Conservation (phyloP, 2,888 invertebrate genomes). For the Prenolepis imparis region DNA sequence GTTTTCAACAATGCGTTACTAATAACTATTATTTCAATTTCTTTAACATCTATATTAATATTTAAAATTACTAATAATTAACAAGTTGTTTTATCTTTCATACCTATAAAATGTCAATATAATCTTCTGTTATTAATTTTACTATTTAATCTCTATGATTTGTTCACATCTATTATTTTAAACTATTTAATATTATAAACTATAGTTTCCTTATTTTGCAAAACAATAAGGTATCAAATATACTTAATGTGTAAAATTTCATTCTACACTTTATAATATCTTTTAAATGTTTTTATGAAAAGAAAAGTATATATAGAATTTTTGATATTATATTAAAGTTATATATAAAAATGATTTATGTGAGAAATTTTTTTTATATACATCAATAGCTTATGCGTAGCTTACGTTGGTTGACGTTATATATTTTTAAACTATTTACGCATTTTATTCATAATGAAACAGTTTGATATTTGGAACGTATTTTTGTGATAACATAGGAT, state of each 20-base stretch:
- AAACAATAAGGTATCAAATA: neutral
- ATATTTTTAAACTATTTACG: slow-evolving; percentile 6
- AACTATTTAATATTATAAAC: neutral
- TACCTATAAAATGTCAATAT: neutral
- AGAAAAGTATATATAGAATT: neutral
- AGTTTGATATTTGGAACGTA: slow-evolving; percentile 1
- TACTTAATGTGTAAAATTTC: neutral
- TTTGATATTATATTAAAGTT: slow-evolving; percentile 16
- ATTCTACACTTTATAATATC: neutral
- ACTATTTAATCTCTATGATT: neutral
- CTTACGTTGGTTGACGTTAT: neutral
- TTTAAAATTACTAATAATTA: neutral
- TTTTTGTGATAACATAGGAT: slow-evolving; percentile 38
- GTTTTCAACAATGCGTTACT: slow-evolving; percentile 19
- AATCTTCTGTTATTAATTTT: neutral
- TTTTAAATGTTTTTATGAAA: neutral
- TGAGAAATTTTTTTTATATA: neutral
- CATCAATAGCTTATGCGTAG: neutral
- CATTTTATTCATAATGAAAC: neutral
- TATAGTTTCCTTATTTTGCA: neutral
- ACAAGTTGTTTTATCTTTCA: neutral
- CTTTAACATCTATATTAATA: neutral
- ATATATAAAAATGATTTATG: neutral
- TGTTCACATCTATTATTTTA: slow-evolving; percentile 2
- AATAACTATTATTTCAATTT: slow-evolving; percentile 6